phyloP scores from a whole-genome alignment of 1,140 invertebrate genomes.

The fruit fly (Drosophila melanogaster) region Release_6_plus_ISO1_MT NT_033779.5:2786001-2786500 shows the following conservation, averaged over 20 bases:
- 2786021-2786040: neutral
- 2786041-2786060: neutral
- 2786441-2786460: conserved; percentile 65
- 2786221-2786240: conserved; percentile 65
- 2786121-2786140: neutral
- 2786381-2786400: conserved; percentile 77
- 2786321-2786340: conserved; percentile 60
- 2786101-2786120: neutral
- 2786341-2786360: conserved; percentile 83
- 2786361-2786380: conserved; percentile 85
- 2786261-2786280: conserved; percentile 25
- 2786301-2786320: conserved; percentile 58
- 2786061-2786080: neutral
- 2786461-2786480: conserved; percentile 51
- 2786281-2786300: conserved; percentile 37
- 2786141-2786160: conserved; percentile 29
- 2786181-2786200: conserved; percentile 44
- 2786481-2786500: conserved; percentile 78
- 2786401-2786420: conserved; percentile 63
- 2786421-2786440: conserved; percentile 24
- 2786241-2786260: conserved; percentile 62
- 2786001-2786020: conserved; percentile 9
- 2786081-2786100: neutral
- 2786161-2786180: conserved; percentile 47
- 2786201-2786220: conserved; percentile 57